Evolutionary conservation across 2,113 vertebrate genomes (phyloP), one percentile per base, ranked within the genome.

Genomic region (Sinocyclocheilus anshuiensis): DNA sequence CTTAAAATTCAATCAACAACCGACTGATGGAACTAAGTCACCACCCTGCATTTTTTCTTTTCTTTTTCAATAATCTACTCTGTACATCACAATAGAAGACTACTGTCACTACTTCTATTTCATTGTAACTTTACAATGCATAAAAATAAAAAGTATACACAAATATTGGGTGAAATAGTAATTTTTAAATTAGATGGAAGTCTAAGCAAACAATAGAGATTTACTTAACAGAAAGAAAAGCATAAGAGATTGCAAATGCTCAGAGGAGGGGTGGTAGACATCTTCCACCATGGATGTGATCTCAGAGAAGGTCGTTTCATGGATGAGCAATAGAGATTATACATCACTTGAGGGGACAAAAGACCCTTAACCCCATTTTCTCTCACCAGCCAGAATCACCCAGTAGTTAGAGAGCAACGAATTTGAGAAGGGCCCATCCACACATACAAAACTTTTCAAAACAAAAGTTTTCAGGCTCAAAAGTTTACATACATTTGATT

Each of bases 221-320:
- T 8, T 15, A 13, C 9, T 69, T 29, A 8, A 50, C 1, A 48
- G 33, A 29, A 78, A 79, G 15, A 39, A 29, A 29, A 83, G 39
- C 13, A n/a, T 42, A 78, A 26, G 4, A 18, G 2, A 67, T 53
- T 20, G 87, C 11, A 86, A 76, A 59, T 18, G 12, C 57, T 59
- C 20, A 59, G n/a, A 59, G 6, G 4, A 77, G 29, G 24, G 57
- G 33, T 22, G 18, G 26, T 57, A 55, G 71, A 74, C 72, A 81
- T 36, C 65, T 79, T 77, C 22, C 22, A 76, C 15, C 36, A 72
- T 84, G 48, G n/a, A 84, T 67, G 77, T 75, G 33, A 42, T 82
- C 61, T 80, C 61, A 61, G 45, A 75, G 84, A 81, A 87, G 82
- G 88, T 87, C 86, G 48, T 63, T 84, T 84, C 71, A 88, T 42